Percentiles rank a stretch among this genome's conserved stretches.
Evolutionary conservation across 2,797 vertebrate genomes (phyloP).

Genomic region (Antrozous pallidus): DNA sequence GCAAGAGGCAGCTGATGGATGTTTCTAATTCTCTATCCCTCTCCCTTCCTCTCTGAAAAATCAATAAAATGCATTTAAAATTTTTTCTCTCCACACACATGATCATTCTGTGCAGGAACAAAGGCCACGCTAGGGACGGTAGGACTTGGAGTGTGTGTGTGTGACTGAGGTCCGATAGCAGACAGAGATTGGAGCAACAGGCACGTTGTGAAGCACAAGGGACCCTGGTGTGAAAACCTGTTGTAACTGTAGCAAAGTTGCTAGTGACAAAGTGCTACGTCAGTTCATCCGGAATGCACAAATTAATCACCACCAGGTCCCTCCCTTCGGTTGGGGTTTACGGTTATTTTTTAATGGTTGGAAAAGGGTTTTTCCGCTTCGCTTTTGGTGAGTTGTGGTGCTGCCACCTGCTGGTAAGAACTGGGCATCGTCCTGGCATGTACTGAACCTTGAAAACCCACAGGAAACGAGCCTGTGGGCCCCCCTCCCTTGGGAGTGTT

Average conservation of each 20-base stretch:
- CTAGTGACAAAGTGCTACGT: not conserved
- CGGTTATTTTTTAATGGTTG: not conserved
- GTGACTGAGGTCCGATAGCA: not conserved
- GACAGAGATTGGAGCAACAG: not conserved
- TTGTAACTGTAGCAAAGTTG: not conserved
- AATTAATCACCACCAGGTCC: not conserved
- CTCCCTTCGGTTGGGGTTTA: not conserved
- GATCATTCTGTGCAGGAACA: not conserved
- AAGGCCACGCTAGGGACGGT: not conserved
- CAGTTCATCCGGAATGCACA: not conserved
- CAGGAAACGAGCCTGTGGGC: too few relatives aligned
- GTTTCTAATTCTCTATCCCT: too few relatives aligned
- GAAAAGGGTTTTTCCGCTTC: not conserved
- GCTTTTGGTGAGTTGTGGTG: not conserved
- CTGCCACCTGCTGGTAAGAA: constrained; percentile 55
- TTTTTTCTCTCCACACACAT: too few relatives aligned
- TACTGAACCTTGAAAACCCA: not conserved
- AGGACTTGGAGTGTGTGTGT: not conserved
- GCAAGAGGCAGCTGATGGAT: too few relatives aligned
- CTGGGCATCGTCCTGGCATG: not conserved
- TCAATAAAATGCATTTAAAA: too few relatives aligned
- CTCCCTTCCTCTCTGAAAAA: too few relatives aligned
- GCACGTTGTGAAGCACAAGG: not conserved
- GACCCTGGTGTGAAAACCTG: constrained; percentile 6
- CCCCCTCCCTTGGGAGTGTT: not conserved